Percentiles rank a stretch among this genome's conserved stretches.
Conservation (phyloP, 2,797 vertebrate genomes). For the Pseudomugil gertrudae region DNA sequence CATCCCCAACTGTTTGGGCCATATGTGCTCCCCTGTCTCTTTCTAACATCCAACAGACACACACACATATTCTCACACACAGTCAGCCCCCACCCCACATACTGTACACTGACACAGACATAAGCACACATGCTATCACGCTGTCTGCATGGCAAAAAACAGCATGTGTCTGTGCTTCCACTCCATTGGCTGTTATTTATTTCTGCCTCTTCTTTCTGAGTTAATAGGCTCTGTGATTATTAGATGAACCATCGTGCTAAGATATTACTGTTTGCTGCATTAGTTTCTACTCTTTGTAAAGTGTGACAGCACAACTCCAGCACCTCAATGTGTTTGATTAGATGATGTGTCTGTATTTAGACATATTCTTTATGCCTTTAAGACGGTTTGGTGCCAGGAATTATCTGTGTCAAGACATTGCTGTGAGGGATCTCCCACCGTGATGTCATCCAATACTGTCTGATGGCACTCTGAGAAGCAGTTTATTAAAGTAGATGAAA, state of each 20-base stretch:
- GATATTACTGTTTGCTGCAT: neutral
- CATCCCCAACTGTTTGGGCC: slow-evolving; percentile 68
- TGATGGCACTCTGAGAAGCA: slow-evolving; percentile 5
- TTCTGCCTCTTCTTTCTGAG: slow-evolving; percentile 28
- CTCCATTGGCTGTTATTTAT: slow-evolving; percentile 25
- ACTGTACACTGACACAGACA: slow-evolving; percentile 33
- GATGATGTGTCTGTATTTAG: neutral
- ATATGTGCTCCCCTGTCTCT: slow-evolving; percentile 68
- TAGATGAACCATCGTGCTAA: neutral
- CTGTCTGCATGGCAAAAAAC: slow-evolving; percentile 34
- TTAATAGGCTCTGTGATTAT: slow-evolving; percentile 18
- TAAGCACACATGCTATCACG: slow-evolving; percentile 17
- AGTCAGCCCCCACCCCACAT: slow-evolving; percentile 5
- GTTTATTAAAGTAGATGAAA: too few relatives aligned
- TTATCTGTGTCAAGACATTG: slow-evolving; percentile 9
- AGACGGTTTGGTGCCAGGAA: slow-evolving; percentile 17
- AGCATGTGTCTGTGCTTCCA: slow-evolving; percentile 44
- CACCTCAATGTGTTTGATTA: slow-evolving; percentile 4
- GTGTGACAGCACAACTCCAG: neutral
- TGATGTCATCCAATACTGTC: slow-evolving; percentile 1
- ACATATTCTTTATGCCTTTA: slow-evolving; percentile 8
- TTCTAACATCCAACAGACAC: slow-evolving; percentile 47
- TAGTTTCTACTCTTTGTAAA: neutral
- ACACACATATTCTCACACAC: slow-evolving; percentile 21
- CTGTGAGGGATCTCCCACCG: slow-evolving; percentile 7